Evolutionary conservation across 2,113 vertebrate genomes (phyloP).

Genomic region (Cettia cetti): DNA sequence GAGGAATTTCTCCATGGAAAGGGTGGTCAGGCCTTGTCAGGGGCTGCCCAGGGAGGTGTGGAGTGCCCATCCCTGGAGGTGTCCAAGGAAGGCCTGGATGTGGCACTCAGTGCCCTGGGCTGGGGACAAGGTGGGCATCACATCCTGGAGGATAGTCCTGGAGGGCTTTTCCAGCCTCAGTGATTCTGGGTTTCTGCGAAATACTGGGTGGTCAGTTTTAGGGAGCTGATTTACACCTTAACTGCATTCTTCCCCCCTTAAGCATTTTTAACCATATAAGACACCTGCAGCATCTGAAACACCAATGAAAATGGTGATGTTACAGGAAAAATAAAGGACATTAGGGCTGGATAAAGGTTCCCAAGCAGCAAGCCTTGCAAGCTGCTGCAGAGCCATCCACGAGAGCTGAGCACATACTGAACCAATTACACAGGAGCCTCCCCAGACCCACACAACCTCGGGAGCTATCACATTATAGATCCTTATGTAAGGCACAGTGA

Average conservation of each 20-base stretch:
- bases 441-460: neutral
- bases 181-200: neutral
- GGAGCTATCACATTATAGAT: neutral
- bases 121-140: neutral
- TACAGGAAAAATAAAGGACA: too few species aligned
- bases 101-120: neutral
- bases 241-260: neutral
- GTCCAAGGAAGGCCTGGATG: fast-evolving
- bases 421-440: conserved; percentile 15
- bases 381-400: neutral
- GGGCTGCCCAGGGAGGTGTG: neutral
- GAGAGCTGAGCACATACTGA: neutral
- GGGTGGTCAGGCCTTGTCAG: fast-evolving
- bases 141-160: neutral
- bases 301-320: neutral
- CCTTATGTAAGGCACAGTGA: conserved; percentile 35
- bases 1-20: neutral
- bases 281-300: neutral
- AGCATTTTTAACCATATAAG: neutral
- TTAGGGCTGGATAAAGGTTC: neutral
- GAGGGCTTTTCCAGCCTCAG: neutral
- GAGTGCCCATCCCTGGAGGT: neutral
- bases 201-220: neutral
- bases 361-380: fast-evolving
- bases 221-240: neutral